Evolutionary conservation across 2,113 vertebrate species (phyloP), one percentile per base, ranked within the genome.

Genomic region (Prolemur simus): DNA sequence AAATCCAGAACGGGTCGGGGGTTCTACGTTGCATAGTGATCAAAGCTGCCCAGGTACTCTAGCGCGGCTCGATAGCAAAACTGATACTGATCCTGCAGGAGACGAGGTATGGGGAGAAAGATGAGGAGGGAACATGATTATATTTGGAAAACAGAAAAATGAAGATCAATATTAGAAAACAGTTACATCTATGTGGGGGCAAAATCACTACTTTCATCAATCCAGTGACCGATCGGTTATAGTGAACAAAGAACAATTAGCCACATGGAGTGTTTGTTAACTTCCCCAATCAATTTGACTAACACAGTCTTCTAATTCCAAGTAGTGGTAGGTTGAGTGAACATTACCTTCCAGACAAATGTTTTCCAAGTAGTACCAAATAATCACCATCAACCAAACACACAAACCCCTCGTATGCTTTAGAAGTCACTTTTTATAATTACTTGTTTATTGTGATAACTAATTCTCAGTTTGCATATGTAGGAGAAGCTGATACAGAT

Each of bases 21-120:
- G 98, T 98, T 99, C 99, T 99, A 99, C 99, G 99, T 99, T 99
- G 99, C 99, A 99, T 99, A 99, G 99, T 99, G 99, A 99, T 99
- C 99, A 99, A 99, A 99, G 98, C 99, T 99, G 99, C 99, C 99
- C 99, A 99, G 99, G 98, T 99, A 99, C 98, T 99, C 99, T 98
- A 99, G 98, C 96, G 99, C 99, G 92, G 99, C 99, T 98, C 99
- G 99, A 98, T 99, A 99, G 98, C 99, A 99, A 98, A 99, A 99
- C 98, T 99, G 99, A 98, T 99, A 99, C 98, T 99, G 99, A 99
- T 99, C 99, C 99, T 99, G 97, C 21, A 97, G 87, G 96, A 98
- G 94, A 89, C 69, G 94, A 83, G 29, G 96, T 39, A 81, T 34
- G 98, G 63, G 98, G 9, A 98, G 95, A 98, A 96, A 68, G 89